phyloP scores from a whole-genome alignment of 2,888 invertebrate genomes.

The Helleia helle region DNA sequence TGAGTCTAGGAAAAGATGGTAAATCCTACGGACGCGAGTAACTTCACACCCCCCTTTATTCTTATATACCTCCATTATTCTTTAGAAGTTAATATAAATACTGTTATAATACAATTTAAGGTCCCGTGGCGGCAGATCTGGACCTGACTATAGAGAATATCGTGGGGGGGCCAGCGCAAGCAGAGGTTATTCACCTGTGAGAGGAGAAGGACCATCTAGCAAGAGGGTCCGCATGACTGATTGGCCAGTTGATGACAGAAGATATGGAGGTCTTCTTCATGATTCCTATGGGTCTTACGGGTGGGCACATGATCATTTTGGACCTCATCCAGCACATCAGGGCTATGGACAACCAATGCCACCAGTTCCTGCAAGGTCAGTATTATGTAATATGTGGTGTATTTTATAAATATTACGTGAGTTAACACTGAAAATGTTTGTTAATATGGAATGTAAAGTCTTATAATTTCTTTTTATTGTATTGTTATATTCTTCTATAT shows the following conservation, averaged over 20 bases:
- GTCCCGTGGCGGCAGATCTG: constrained; percentile 78
- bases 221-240: constrained; percentile 81
- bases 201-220: constrained; percentile 83
- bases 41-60: no score
- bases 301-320: constrained; percentile 68
- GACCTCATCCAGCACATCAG: constrained; percentile 75
- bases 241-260: constrained; percentile 75
- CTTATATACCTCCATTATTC: no score
- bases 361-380: constrained; percentile 65
- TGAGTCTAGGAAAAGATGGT: no score
- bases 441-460: no score
- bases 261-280: constrained; percentile 68
- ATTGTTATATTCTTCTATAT: no score
- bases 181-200: constrained; percentile 83
- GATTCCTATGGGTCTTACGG: constrained; percentile 72
- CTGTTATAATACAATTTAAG: no score
- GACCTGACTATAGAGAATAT: constrained; percentile 86
- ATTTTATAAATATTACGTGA: no score
- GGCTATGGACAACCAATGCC: constrained; percentile 75
- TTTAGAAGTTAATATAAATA: no score
- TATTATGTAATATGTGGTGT: no score
- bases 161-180: constrained; percentile 79
- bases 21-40: no score
- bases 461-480: no score
- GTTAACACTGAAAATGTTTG: no score